phyloP scores from a whole-genome alignment of 2,113 vertebrate genomes.

The Empidonax traillii region DNA sequence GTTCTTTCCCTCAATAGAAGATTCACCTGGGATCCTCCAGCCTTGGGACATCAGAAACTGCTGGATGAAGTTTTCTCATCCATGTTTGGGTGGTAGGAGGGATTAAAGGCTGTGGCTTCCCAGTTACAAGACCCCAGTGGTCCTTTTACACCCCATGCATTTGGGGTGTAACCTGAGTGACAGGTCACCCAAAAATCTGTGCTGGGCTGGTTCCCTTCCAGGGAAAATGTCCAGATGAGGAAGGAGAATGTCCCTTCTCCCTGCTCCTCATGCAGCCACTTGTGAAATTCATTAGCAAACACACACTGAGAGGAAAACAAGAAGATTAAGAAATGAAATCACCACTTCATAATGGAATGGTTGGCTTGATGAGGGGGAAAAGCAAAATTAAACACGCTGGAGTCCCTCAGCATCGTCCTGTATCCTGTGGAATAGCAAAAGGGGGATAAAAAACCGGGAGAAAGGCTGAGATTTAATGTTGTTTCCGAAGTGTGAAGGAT shows the following conservation, averaged over 20 bases:
- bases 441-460: background rate
- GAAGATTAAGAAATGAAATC: conserved; percentile 11
- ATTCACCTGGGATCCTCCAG: background rate
- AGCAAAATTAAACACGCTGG: background rate
- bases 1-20: background rate
- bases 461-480: background rate
- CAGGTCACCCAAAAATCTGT: background rate
- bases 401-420: background rate
- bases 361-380: conserved; percentile 22
- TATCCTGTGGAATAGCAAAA: background rate
- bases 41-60: background rate
- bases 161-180: background rate
- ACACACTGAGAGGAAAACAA: conserved; percentile 34
- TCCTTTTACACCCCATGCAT: background rate
- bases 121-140: background rate
- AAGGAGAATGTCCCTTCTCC: background rate
- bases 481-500: background rate
- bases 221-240: background rate
- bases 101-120: background rate
- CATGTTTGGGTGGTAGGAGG: background rate
- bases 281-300: conserved; percentile 25
- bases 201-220: background rate
- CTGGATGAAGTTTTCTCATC: background rate
- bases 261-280: background rate
- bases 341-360: background rate